These are phyloP conservation scores for Peromyscus aztecus DNA, from an alignment of 2,797 vertebrate species.

Conservation along the genomic window DNA sequence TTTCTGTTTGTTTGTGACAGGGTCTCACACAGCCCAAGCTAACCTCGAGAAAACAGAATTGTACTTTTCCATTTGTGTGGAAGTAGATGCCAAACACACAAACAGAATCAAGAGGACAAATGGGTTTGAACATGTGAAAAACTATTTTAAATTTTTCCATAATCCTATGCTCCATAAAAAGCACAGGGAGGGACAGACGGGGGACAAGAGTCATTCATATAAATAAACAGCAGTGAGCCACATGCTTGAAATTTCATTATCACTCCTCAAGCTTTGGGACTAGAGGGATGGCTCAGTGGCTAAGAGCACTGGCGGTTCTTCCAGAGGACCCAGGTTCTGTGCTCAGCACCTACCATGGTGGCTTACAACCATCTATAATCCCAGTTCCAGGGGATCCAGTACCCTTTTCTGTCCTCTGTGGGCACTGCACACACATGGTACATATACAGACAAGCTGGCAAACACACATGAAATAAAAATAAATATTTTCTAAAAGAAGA, in stretches of 20 bases:
- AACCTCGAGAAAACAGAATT: neutral
- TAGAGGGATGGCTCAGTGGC: neutral
- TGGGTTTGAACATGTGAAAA: neutral
- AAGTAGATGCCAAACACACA: neutral
- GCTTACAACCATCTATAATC: neutral
- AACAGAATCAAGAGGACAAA: neutral
- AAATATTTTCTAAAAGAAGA: neutral
- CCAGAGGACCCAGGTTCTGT: neutral
- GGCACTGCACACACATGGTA: neutral
- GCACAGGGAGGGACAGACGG: neutral
- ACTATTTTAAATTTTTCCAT: neutral
- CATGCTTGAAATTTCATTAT: fast-evolving
- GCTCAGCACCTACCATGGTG: neutral
- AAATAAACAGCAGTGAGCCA: neutral
- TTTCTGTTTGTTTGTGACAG: neutral
- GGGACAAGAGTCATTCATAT: neutral
- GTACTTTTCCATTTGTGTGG: neutral
- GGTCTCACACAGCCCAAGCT: neutral
- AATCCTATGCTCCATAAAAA: neutral
- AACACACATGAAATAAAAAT: neutral
- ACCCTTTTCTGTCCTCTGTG: neutral
- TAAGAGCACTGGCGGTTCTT: neutral
- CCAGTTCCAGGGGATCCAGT: neutral
- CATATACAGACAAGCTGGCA: too few relatives aligned
- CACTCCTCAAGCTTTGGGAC: neutral